Evolutionary conservation across 2,888 invertebrate genomes (phyloP), one percentile per base, ranked within the genome.

Genomic region (Standfussiana lucernea): DNA sequence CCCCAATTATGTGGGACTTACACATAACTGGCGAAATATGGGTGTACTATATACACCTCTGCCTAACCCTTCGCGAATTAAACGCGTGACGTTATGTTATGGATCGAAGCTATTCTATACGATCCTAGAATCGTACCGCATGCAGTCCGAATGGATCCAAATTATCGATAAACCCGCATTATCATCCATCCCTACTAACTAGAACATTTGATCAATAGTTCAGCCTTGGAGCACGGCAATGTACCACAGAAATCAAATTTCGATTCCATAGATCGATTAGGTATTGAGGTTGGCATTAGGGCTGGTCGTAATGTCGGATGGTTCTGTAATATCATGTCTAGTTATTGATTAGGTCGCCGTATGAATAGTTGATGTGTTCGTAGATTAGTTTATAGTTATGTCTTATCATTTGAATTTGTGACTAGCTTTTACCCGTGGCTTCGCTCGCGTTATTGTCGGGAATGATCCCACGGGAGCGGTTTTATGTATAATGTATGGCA

Each of bases 181-280:
- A 64, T 64, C 40, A 35, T 5, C 11, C 35, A 40, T 42, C 64
- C n/a, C 64, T 64, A 64, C n/a, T 40, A 82, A 84, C 71, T 85
- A 66, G 84, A 80, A 77, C 86, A 83, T 85, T 76, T 75, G 85
- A 88, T 88, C 89, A 78, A 88, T 88, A 87, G 24, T 32, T 21
- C 65, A 77, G 56, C 89, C 89, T 89, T 87, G 87, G 79, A 72
- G 74, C 67, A 21, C 45, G 47, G 75, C 74, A 65, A 73, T 84
- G 77, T 80, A 72, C 68, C 64, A 86, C 78, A 75, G 77, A 85
- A 83, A 86, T 89, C 86, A 84, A 87, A 86, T 84, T 82, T 77
- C 77, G 68, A 77, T 78, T 73, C 75, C 45, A 80, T 88, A 62
- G 18, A 83, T 85, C 78, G 79, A 82, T 85, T 83, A 71, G 35